These are phyloP conservation scores for cat (Felis catus) DNA, from an alignment of 2,113 vertebrate species.

Conservation along the genomic window F.catus_Fca126_mat1.0 CM031415.1:123537001-123537500, in stretches of 20 bases:
- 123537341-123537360: neutral
- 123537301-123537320: neutral
- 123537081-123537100: neutral
- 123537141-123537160: neutral
- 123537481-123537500: neutral
- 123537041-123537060: neutral
- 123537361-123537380: neutral
- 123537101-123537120: neutral
- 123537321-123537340: neutral
- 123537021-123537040: neutral
- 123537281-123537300: neutral
- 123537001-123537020: neutral
- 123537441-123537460: neutral
- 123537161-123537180: neutral
- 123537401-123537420: neutral
- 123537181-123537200: neutral
- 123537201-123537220: neutral
- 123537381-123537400: neutral
- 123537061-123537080: neutral
- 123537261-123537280: neutral
- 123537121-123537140: neutral
- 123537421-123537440: neutral
- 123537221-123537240: neutral
- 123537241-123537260: neutral
- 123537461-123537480: neutral